Evolutionary conservation across 2,797 vertebrate genomes (phyloP), one percentile per base, ranked within the genome.

Genomic region (Naso thynnoides): DNA sequence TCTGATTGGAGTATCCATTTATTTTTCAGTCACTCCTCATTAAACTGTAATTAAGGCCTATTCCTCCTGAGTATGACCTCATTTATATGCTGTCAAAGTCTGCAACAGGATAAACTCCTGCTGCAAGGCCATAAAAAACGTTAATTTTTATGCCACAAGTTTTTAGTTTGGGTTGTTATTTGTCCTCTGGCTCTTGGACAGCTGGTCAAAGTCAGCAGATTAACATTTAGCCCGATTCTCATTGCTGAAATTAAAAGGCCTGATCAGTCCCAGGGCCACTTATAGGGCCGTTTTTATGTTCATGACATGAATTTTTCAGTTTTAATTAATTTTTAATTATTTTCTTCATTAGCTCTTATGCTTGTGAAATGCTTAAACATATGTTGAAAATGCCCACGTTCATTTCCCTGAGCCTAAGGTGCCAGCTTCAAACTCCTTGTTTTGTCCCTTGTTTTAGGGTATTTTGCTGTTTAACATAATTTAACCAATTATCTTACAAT

Each of bases 101-200:
- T 45, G 19, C 19, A 52, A 4, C 36, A 52, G 19, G 14, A 24
- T 47, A 2, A 27, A 1, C 21, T 9, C 5, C n/a, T 14, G 15
- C 27, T 54, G 26, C 24, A 41, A n/a, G 33, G 38, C 23, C 15
- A 39, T 57, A 21, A 50, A 69, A 52, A 23, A 47, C 48, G 55
- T n/a, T 18, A 10, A 65, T 4, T 62, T 21, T n/a, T 33, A 33
- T 33, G 31, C 6, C 9, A 33, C 6, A 33, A 33, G 58, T 88
- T 87, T n/a, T 87, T 76, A 78, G 70, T 91, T 91, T 90, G 63
- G n/a, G 19, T 87, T 87, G 36, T 15, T 8, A 47, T 8, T 21
- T 14, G n/a, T 15, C 53, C 11, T 21, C 19, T 64, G 33, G 1
- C 7, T 44, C 1, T 29, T 53, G 31, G 18, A 54, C 39, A 33